These are phyloP conservation scores for Patella depressa DNA, from an alignment of 2,888 invertebrate species.

Conservation along the genomic window DNA sequence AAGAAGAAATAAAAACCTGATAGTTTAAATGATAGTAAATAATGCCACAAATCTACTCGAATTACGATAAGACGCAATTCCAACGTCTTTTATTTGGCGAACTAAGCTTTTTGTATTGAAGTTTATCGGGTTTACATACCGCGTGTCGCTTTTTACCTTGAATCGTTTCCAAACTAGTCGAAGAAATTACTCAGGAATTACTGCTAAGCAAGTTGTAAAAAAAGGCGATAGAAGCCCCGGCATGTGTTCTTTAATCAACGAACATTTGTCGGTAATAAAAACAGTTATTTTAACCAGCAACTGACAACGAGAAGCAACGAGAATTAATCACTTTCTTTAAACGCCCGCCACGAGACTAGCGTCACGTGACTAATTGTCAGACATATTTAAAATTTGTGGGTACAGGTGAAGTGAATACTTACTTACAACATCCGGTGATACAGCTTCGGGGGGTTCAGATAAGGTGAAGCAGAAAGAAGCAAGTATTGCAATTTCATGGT, in stretches of 20 bases:
- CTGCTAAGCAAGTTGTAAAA: slow-evolving; percentile 9
- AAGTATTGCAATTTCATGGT: too few species aligned
- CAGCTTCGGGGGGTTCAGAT: not conserved
- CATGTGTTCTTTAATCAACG: slow-evolving; percentile 9
- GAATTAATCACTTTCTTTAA: slow-evolving; percentile 13
- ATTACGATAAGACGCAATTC: too few species aligned
- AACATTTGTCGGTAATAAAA: slow-evolving; percentile 12
- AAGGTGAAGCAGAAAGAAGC: not conserved
- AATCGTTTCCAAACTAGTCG: not conserved
- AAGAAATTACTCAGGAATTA: not conserved
- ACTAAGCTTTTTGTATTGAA: not conserved
- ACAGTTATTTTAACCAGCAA: slow-evolving; percentile 13
- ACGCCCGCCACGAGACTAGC: slow-evolving; percentile 9
- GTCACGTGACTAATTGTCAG: slow-evolving; percentile 11
- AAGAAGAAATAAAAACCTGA: too few species aligned
- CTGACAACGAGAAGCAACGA: slow-evolving; percentile 9
- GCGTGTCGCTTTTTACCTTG: not conserved
- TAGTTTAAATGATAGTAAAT: too few species aligned
- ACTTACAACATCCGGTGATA: slow-evolving; percentile 6
- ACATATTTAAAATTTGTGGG: slow-evolving; percentile 8
- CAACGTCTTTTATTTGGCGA: too few species aligned
- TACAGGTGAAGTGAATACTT: not conserved
- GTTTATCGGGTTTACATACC: not conserved
- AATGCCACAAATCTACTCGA: too few species aligned
- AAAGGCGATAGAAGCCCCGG: slow-evolving; percentile 9